Evolutionary conservation across 1,140 invertebrate species (phyloP), one percentile per base, ranked within the genome.

Genomic region (Reticulitermes speratus): DNA sequence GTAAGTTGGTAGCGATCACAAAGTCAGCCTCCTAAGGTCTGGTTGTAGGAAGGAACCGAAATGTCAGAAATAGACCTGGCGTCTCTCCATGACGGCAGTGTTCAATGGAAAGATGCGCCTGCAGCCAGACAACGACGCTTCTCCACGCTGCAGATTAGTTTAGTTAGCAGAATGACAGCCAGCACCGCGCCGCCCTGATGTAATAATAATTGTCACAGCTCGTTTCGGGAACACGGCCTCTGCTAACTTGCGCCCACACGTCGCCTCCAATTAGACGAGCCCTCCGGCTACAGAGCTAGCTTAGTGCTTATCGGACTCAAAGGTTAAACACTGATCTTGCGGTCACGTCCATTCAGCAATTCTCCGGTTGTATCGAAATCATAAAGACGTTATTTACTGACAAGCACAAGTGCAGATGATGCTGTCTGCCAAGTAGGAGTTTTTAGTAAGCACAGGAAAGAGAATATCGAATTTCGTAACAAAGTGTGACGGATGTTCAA

Each of bases 121-220:
- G 65, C 65, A 75, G 65, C 16, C n/a, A 30, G 65, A 75, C 25
- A 75, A 30, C 82, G n/a, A 21, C 45, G 84, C 48, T 38, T 55
- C 44, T 84, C 25, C 83, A 44, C 48, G 48, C 84, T 84, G 48
- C 48, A 55, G 84, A 84, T 84, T 84, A 84, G 84, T 84, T 84
- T 84, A 84, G 84, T 84, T 84, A 84, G 84, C 84, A 84, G 84
- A 84, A 84, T 84, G 84, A 84, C 84, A 84, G 84, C 84, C 30
- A 84, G 84, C 45, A 84, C 44, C 25, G 9, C 84, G 45, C 48
- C n/a, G 19, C 84, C 84, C 30, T 55, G 48, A 84, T 84, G 84
- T 84, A 84, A 84, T 84, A 84, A 84, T 84, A 55, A 84, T 84
- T 84, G 84, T 84, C 84, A 84, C 84, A 84, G 84, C 84, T 84